These are phyloP conservation scores for Catamblyrhynchus diadema DNA, from an alignment of 2,797 vertebrate genomes.

Conservation along the genomic window DNA sequence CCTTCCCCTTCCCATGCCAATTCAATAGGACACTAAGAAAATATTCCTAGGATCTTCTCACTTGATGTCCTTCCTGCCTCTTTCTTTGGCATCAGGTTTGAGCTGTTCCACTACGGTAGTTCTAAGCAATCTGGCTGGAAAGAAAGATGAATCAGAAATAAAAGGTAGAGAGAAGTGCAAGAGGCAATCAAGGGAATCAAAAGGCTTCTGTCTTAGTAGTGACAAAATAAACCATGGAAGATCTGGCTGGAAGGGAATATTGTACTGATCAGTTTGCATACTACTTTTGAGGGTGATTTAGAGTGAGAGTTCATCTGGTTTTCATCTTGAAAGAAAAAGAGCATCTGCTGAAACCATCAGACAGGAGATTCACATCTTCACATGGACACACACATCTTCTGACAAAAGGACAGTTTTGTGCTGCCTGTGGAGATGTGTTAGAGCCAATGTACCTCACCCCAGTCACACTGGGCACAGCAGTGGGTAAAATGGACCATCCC, in stretches of 20 bases:
- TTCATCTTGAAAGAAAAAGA: neutral
- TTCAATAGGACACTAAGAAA: neutral
- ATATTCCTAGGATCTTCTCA: neutral
- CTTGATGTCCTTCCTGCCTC: neutral
- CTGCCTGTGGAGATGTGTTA: neutral
- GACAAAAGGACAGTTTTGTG: neutral
- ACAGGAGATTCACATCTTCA: neutral
- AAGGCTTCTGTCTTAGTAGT: neutral
- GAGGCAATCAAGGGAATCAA: neutral
- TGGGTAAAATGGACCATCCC: neutral
- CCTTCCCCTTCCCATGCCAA: neutral
- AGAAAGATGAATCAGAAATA: neutral
- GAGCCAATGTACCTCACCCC: rapidly evolving
- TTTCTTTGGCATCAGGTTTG: neutral
- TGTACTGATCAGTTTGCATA: neutral
- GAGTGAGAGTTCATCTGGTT: neutral
- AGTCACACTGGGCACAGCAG: rapidly evolving
- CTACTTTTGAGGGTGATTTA: neutral
- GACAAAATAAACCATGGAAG: neutral
- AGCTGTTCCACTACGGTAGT: neutral
- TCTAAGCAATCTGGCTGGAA: neutral
- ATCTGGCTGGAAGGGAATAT: neutral
- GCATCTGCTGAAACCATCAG: neutral
- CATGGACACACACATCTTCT: rapidly evolving
- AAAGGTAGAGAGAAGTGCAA: neutral